Conservation (phyloP, 2,797 vertebrate species). For the Taeniopygia guttata region DNA sequence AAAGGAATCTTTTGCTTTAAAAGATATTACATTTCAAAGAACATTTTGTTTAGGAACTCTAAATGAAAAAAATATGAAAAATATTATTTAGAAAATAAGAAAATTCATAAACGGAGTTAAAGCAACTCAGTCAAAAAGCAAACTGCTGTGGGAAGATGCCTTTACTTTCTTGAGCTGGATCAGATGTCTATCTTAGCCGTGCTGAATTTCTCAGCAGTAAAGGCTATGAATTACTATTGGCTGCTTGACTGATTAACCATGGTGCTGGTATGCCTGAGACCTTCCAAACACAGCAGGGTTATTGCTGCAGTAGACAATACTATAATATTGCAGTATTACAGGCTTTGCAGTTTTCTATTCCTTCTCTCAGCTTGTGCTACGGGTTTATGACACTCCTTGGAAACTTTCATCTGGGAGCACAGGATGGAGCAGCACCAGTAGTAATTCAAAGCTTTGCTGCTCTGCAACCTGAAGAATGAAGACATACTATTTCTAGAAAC, state of each 20-base stretch:
- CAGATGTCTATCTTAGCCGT: not conserved
- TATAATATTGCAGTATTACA: not conserved
- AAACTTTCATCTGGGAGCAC: not conserved
- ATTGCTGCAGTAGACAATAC: constrained; percentile 11
- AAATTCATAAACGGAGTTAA: not conserved
- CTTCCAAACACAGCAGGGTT: constrained; percentile 43
- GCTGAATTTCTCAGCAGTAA: constrained; percentile 16
- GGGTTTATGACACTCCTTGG: not conserved
- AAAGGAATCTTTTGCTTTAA: not conserved
- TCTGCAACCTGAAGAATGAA: not conserved
- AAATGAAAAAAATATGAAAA: not conserved
- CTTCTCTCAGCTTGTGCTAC: not conserved
- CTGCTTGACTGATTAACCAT: constrained; percentile 12
- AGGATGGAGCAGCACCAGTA: not conserved
- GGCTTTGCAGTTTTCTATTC: not conserved
- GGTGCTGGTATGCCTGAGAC: constrained; percentile 18
- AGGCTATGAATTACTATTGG: not conserved
- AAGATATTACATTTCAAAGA: constrained; percentile 2
- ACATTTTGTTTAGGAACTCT: not conserved
- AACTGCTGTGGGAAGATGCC: not conserved
- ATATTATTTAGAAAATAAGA: not conserved
- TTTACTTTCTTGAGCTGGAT: not conserved
- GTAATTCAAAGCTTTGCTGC: not conserved
- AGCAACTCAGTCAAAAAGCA: not conserved
- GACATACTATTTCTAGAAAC: not conserved